Percentiles rank a stretch among this genome's conserved stretches.
phyloP scores from a whole-genome alignment of 1,140 invertebrate genomes.

The Lepidurus packardi region DNA sequence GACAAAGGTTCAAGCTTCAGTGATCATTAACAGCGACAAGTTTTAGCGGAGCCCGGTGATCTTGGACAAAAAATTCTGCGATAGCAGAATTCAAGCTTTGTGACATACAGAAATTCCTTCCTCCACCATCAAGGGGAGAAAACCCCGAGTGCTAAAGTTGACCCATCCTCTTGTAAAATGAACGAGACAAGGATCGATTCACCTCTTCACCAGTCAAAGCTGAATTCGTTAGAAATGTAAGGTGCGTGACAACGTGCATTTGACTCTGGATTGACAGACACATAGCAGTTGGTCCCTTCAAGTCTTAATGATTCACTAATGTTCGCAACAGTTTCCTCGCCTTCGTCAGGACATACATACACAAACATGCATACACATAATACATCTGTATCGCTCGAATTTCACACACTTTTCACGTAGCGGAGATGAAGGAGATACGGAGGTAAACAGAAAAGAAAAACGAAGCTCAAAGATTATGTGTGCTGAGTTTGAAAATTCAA shows the following conservation, averaged over 20 bases:
- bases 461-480: neutral
- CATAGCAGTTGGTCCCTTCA: neutral
- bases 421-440: neutral
- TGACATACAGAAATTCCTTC: neutral
- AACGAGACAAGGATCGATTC: neutral
- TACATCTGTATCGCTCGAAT: neutral
- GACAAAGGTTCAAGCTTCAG: neutral
- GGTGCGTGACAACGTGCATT: neutral
- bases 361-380: neutral
- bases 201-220: neutral
- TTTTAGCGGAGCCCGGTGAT: neutral
- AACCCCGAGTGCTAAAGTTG: neutral
- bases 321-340: neutral
- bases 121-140: neutral
- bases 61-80: neutral
- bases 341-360: neutral
- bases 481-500: neutral
- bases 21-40: neutral
- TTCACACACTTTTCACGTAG: neutral
- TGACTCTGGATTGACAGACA: neutral
- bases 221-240: conserved; percentile 5
- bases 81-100: neutral
- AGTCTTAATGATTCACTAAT: neutral
- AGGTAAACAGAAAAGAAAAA: neutral
- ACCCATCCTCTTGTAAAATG: neutral